phyloP scores from a whole-genome alignment of 2,797 vertebrate genomes.

The Botia almorhae region DNA sequence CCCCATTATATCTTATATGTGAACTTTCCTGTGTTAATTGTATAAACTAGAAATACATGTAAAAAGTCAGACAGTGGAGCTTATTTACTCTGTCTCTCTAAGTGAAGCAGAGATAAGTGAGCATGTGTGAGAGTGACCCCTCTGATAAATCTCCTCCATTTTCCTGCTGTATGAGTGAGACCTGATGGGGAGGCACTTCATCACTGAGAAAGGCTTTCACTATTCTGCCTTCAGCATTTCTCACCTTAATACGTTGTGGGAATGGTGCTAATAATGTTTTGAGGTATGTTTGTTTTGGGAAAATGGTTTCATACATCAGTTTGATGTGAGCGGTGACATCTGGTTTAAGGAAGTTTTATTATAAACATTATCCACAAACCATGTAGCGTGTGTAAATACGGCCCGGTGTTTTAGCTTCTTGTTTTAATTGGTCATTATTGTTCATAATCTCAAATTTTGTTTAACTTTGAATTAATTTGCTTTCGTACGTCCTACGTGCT shows the following conservation, averaged over 20 bases:
- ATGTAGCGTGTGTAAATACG: slow-evolving; percentile 8
- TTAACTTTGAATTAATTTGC: slow-evolving; percentile 26
- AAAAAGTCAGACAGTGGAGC: slow-evolving; percentile 54
- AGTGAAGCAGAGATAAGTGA: slow-evolving; percentile 21
- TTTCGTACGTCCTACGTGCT: slow-evolving; percentile 39
- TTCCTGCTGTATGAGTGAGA: slow-evolving; percentile 76
- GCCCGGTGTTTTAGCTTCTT: slow-evolving; percentile 25
- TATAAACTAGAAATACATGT: slow-evolving; percentile 47
- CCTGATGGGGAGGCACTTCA: slow-evolving; percentile 78
- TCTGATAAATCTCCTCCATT: slow-evolving; percentile 82
- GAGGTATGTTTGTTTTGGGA: slow-evolving; percentile 82
- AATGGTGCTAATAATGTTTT: slow-evolving; percentile 84
- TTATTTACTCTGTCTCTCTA: slow-evolving; percentile 8
- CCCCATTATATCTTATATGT: slow-evolving; percentile 35
- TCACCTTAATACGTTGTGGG: slow-evolving; percentile 79
- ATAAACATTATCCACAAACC: slow-evolving; percentile 68
- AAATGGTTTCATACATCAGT: slow-evolving; percentile 84
- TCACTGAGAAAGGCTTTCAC: slow-evolving; percentile 75
- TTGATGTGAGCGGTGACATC: slow-evolving; percentile 72
- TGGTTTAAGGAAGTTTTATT: slow-evolving; percentile 63
- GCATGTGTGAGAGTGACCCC: slow-evolving; percentile 47
- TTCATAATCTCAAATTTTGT: slow-evolving; percentile 55
- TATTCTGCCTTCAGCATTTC: slow-evolving; percentile 78
- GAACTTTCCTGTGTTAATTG: slow-evolving; percentile 28
- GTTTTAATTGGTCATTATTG: slow-evolving; percentile 59